A percentile compares a stretch with the other conserved stretches of the same genome.
phyloP scores from a whole-genome alignment of 2,888 invertebrate genomes.

The Harpalus rufipes region DNA sequence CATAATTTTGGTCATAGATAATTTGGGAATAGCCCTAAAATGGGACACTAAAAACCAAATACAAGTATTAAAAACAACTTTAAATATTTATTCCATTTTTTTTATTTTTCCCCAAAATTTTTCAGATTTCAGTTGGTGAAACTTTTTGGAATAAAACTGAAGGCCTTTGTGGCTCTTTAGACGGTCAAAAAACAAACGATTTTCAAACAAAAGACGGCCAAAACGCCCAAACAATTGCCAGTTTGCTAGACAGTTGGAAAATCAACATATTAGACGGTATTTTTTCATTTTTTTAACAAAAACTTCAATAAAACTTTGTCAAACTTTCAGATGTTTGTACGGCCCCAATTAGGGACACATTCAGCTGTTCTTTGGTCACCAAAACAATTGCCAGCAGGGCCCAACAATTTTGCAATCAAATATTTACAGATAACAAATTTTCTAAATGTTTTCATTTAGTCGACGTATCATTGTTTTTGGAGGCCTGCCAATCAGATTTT shows the following conservation, averaged over 20 bases:
- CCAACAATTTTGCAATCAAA: constrained; percentile 80
- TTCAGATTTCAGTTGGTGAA: constrained; percentile 82
- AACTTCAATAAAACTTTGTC: not conserved
- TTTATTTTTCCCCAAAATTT: constrained; percentile 72
- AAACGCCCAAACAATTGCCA: constrained; percentile 76
- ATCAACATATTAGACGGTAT: constrained; percentile 75
- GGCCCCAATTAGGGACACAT: constrained; percentile 77
- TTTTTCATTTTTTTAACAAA: not conserved
- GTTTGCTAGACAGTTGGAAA: constrained; percentile 82
- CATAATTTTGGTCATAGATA: constrained; percentile 84
- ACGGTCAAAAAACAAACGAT: constrained; percentile 86
- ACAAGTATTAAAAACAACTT: constrained; percentile 26
- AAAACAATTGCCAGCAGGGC: constrained; percentile 76
- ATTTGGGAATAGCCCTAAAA: constrained; percentile 83
- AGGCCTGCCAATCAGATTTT: constrained; percentile 89
- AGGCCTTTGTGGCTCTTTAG: constrained; percentile 90
- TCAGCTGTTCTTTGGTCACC: constrained; percentile 69
- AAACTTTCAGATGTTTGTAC: constrained; percentile 64
- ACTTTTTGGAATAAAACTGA: constrained; percentile 88
- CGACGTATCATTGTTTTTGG: constrained; percentile 83
- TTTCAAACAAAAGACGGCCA: constrained; percentile 82
- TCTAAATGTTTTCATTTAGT: constrained; percentile 82
- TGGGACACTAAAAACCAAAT: constrained; percentile 84
- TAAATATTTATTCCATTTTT: constrained; percentile 71
- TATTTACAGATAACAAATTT: constrained; percentile 84